Percentiles rank a stretch among this genome's conserved stretches.
Evolutionary conservation across 2,888 invertebrate species (phyloP).

Genomic region (Clusia tigrina): DNA sequence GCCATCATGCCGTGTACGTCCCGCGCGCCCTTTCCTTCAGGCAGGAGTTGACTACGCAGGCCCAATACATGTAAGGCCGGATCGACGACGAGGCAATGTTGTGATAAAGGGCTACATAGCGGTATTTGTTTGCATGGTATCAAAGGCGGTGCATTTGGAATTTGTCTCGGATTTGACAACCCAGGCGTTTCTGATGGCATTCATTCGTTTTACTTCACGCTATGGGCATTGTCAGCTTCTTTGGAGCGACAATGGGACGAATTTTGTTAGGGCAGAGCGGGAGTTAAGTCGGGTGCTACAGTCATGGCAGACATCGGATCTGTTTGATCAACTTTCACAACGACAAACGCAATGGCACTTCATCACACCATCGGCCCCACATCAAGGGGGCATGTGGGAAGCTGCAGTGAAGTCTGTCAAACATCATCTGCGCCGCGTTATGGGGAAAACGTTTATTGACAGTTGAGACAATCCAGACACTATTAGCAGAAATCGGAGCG

Average conservation of each 20-base stretch:
- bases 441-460: constrained; percentile 13
- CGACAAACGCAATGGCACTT: constrained; percentile 38
- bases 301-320: constrained; percentile 12
- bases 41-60: constrained; percentile 22
- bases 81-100: constrained; percentile 1
- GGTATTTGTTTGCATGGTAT: constrained; percentile 25
- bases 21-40: constrained; percentile 25
- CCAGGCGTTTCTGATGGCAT: constrained; percentile 23
- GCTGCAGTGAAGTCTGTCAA: constrained; percentile 20
- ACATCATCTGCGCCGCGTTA: constrained; percentile 24
- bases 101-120: constrained; percentile 11
- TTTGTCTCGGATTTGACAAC: constrained; percentile 17
- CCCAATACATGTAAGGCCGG: constrained; percentile 8
- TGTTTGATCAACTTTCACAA: constrained; percentile 11
- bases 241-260: constrained; percentile 27
- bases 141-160: constrained; percentile 24
- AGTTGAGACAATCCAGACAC: constrained; percentile 42
- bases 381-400: constrained; percentile 19
- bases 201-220: constrained; percentile 23
- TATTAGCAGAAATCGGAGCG: constrained; percentile 38
- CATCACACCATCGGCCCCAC: constrained; percentile 23
- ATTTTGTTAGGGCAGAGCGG: constrained; percentile 23
- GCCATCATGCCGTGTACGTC: constrained; percentile 22
- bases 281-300: constrained; percentile 21
- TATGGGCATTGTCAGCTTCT: constrained; percentile 19